A percentile compares a stretch with the other conserved stretches of the same genome.
Evolutionary conservation across 1,140 invertebrate genomes (phyloP).

Genomic region (Triops longicaudatus): DNA sequence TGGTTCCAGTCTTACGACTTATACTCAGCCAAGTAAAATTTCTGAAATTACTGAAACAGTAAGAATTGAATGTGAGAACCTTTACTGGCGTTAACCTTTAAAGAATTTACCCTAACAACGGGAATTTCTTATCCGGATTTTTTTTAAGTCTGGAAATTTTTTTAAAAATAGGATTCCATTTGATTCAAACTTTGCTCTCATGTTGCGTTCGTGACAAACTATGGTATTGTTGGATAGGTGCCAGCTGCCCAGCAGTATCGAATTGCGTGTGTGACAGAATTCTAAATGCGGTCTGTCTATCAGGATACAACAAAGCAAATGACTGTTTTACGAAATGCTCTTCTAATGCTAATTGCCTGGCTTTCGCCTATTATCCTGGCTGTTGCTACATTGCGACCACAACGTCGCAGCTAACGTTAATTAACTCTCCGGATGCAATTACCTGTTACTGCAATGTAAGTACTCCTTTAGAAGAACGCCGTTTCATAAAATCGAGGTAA

Average conservation of each 20-base stretch:
- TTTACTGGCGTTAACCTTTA: no score
- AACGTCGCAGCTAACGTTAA: not conserved
- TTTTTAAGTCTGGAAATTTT: no score
- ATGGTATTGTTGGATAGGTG: not conserved
- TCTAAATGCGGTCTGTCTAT: not conserved
- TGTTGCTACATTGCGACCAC: not conserved
- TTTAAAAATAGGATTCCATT: not conserved
- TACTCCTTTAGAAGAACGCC: not conserved
- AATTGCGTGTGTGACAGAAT: not conserved
- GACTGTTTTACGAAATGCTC: not conserved
- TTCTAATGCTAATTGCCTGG: not conserved
- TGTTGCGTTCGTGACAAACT: not conserved
- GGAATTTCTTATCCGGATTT: no score
- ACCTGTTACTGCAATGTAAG: not conserved
- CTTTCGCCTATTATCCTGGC: not conserved
- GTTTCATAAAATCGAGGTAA: no score
- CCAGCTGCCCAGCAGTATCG: not conserved
- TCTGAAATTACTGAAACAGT: no score
- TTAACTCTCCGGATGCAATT: not conserved
- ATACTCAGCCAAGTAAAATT: no score
- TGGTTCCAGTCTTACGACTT: no score
- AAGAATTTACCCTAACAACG: no score
- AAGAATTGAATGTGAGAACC: no score
- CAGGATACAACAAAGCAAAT: not conserved
- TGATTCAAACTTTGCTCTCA: not conserved